Base-by-base conservation (phyloP, 2,113 vertebrate genomes). In the Hirundichthys speculiger region DNA sequence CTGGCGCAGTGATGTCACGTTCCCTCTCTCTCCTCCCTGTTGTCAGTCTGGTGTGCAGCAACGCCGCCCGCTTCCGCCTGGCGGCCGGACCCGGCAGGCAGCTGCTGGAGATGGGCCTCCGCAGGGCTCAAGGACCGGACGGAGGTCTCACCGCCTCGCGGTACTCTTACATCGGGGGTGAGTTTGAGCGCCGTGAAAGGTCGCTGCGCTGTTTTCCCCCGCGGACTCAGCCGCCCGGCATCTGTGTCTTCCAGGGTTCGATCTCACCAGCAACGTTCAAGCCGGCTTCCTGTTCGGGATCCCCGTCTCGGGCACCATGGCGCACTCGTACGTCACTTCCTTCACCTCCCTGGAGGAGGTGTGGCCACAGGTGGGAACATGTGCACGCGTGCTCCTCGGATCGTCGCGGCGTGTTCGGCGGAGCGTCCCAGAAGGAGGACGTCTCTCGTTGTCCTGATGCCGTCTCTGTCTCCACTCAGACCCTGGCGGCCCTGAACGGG, bases 321-420 rank as follows among this genome's bases (percentile, higher is more conserved):
- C 96, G 0, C 97, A 98, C 72, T 98, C 96, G 2, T 99, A 93
- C 1, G 57, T 99, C 88, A 94, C 95, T 16, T 95, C 96, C 63
- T 98, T 98, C 62, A 89, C 83, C 25, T 93, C 93, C 9, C 63
- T 92, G 40, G 93, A 94, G 43, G 94, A 96, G 81, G 93, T 94
- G 24, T 88, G 79, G 47, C 90, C 90, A 16, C 90, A 90, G 83
- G 96, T 98, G 75, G 89, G n/a, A n/a, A n/a, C 12, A 9, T 50
- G 94, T 42, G 22, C 60, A 39, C 11, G 12, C 8, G 0, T 12
- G 25, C 38, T n/a, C 30, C 39, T n/a, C n/a, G 25, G 0, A 2
- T 45, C 62, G 34, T 42, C 13, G 5, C 49, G 10, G 24, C n/a
- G 22, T 68, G 13, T 22, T n/a, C n/a, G n/a, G n/a, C n/a, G n/a